phyloP scores from a whole-genome alignment of 2,797 vertebrate species.

The Paratrypauchen microcephalus region DNA sequence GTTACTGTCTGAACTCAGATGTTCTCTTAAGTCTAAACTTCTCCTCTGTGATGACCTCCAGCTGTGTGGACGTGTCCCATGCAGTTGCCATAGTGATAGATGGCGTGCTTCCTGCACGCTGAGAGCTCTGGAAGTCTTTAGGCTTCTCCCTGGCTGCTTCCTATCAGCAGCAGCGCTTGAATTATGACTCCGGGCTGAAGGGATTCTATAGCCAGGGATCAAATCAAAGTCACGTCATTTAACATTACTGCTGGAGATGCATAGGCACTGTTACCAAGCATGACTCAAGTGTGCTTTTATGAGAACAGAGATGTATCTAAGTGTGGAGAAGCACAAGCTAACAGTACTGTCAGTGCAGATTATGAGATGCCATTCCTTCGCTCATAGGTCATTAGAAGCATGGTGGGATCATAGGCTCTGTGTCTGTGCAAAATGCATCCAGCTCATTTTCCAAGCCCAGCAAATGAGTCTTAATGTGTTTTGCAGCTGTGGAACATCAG shows the following conservation, averaged over 20 bases:
- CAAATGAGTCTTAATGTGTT: slow-evolving; percentile 84
- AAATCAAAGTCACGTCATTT: slow-evolving; percentile 64
- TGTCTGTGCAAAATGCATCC: slow-evolving; percentile 80
- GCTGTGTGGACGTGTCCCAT: slow-evolving; percentile 59
- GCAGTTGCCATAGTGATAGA: slow-evolving; percentile 67
- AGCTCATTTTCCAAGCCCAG: slow-evolving; percentile 78
- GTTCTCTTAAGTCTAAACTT: slow-evolving; percentile 22
- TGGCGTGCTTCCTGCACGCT: slow-evolving; percentile 55
- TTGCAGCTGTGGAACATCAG: slow-evolving; percentile 81
- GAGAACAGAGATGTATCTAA: slow-evolving; percentile 9
- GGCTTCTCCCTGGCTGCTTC: slow-evolving; percentile 59
- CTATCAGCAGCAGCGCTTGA: slow-evolving; percentile 64
- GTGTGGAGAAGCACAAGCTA: slow-evolving; percentile 8
- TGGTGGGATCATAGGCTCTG: slow-evolving; percentile 57
- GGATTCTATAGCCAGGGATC: slow-evolving; percentile 59
- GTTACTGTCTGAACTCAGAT: slow-evolving; percentile 3
- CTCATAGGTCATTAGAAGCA: slow-evolving; percentile 19
- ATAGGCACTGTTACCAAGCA: slow-evolving; percentile 40
- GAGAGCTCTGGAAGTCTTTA: slow-evolving; percentile 75
- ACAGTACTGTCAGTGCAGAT: background rate
- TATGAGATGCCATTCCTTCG: background rate
- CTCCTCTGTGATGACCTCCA: slow-evolving; percentile 59
- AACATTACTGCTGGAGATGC: slow-evolving; percentile 54
- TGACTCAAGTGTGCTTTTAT: slow-evolving; percentile 39
- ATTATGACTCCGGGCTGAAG: slow-evolving; percentile 70